Base-by-base conservation (phyloP, 1,140 invertebrate species). In the Drosophila bifasciata region DNA sequence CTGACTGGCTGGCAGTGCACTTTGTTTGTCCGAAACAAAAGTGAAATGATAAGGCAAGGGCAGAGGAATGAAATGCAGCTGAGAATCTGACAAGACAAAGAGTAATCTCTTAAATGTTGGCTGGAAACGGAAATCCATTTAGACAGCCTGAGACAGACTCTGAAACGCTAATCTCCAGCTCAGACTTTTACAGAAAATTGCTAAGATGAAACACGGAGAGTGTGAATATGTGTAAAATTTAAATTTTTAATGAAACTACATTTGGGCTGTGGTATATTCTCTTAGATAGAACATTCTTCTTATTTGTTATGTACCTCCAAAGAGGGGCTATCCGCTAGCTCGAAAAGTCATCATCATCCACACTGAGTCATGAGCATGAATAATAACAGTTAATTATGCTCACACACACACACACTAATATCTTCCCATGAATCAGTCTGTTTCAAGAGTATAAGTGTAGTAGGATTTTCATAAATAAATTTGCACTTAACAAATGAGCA, bases 391-490 rank as follows among this genome's bases (percentile, higher is more conserved):
- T 85, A 85, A 85, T 85, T 85, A 85, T 67, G 73, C 43, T 55
- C 48, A 51, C 51, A 46, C 43, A 19, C 25, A 32, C 13, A 25
- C 49, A 40, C 40, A 32, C 44, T 8, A 19, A 45, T 49, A 28
- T 41, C 15, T 62, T 41, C 13, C 36, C 53, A 46, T 63, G 51
- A 55, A 17, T 72, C 50, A 53, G 44, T n/a, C 56, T 40, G 15
- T 56, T 50, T 44, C 45, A 36, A 46, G 61, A 44, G 45, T 63
- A 43, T 45, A 25, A 19, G 64, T 74, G 50, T 60, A 44, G 59
- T 44, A 45, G 63, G 36, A 57, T 66, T 77, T 84, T 75, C 81
- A 85, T 85, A 81, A 85, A 86, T 85, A 85, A 86, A 81, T 85
- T 86, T 67, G 52, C 80, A 81, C 73, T 85, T 86, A 86, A 81